A percentile compares a stretch with the other conserved stretches of the same genome.
phyloP scores from a whole-genome alignment of 1,140 invertebrate genomes.

The Drosophila pseudoananassae region DNA sequence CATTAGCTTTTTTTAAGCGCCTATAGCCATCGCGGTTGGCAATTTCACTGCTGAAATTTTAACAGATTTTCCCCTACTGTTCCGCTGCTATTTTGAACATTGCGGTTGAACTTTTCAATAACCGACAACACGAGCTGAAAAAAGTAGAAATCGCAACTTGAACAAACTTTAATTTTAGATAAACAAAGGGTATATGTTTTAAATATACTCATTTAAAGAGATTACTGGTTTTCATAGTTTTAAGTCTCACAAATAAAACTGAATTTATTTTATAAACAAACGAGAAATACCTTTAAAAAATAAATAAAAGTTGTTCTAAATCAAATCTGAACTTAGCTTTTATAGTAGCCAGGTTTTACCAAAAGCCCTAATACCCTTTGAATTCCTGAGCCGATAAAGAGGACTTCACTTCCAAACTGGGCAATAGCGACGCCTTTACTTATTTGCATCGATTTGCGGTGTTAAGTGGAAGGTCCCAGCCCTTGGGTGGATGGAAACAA shows the following conservation, averaged over 20 bases:
- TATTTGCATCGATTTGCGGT: slow-evolving; percentile 54
- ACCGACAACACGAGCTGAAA: slow-evolving; percentile 19
- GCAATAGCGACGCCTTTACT: slow-evolving; percentile 40
- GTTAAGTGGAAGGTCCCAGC: neutral
- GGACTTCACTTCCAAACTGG: slow-evolving; percentile 28
- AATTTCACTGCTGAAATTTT: slow-evolving; percentile 63
- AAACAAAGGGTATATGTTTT: neutral
- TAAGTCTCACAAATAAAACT: too few species aligned
- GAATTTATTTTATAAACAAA: too few species aligned
- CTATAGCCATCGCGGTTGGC: slow-evolving; percentile 59
- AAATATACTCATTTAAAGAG: neutral
- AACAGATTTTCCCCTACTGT: slow-evolving; percentile 71
- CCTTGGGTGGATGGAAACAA: slow-evolving; percentile 3
- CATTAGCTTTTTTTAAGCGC: slow-evolving; percentile 79
- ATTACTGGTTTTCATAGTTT: neutral
- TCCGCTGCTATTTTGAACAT: slow-evolving; percentile 57
- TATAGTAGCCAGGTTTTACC: neutral
- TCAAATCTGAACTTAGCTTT: neutral
- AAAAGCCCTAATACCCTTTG: neutral
- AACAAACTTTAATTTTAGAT: neutral
- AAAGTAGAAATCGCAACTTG: slow-evolving; percentile 8
- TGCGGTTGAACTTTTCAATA: slow-evolving; percentile 60
- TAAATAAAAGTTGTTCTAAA: too few species aligned
- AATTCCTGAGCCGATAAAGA: slow-evolving; percentile 18
- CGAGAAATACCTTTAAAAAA: too few species aligned